A percentile compares a stretch with the other conserved stretches of the same genome.
These are phyloP conservation scores for Amphilophus citrinellus DNA, from an alignment of 2,113 vertebrate species.

Conservation along the genomic window DNA sequence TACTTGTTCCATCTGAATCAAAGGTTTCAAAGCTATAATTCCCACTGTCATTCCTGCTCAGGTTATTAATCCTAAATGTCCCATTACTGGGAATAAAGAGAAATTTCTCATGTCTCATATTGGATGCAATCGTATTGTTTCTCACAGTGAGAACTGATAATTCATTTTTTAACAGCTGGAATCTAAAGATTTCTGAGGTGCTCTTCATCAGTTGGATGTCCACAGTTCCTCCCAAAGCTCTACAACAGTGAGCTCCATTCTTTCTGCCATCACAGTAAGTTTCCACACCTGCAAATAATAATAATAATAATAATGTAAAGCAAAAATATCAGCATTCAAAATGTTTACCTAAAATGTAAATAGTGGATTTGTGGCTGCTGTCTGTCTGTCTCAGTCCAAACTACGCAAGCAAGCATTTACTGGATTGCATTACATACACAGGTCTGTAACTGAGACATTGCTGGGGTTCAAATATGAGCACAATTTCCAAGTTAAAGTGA, in stretches of 20 bases:
- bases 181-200: fast-evolving
- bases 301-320: fast-evolving
- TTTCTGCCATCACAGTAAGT: background rate
- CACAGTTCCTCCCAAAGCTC: constrained; percentile 58
- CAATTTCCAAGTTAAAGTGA: no score
- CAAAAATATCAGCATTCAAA: fast-evolving
- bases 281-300: constrained; percentile 24
- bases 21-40: background rate
- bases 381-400: no score
- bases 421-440: no score
- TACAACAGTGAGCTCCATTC: constrained; percentile 44
- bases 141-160: fast-evolving
- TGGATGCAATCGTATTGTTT: fast-evolving
- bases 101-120: fast-evolving
- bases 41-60: constrained; percentile 20
- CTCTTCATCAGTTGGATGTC: constrained; percentile 36
- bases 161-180: fast-evolving
- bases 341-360: no score
- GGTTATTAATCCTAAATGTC: constrained; percentile 41
- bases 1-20: background rate
- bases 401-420: no score
- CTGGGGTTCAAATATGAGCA: no score
- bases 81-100: constrained; percentile 21
- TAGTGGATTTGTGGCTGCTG: no score
- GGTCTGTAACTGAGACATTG: no score